Evolutionary conservation across 2,888 invertebrate species (phyloP).

Genomic region (Drosophila setosimentum): DNA sequence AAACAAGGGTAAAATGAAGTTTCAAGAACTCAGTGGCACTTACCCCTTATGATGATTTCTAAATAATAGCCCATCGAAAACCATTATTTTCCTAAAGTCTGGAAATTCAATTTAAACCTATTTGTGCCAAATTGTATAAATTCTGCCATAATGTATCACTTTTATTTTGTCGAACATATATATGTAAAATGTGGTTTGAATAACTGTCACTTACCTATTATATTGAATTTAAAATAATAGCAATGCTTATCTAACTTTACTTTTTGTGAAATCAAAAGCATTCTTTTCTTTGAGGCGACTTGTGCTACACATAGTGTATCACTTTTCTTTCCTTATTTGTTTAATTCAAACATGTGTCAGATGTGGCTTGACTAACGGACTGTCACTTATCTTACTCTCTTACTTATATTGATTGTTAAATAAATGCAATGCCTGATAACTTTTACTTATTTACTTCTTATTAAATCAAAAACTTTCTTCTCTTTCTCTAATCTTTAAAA

Average conservation of each 20-base stretch:
- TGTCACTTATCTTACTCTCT: background rate
- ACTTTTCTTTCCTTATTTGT: background rate
- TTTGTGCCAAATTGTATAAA: background rate
- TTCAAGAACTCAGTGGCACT: background rate
- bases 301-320: background rate
- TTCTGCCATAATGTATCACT: no score
- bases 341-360: background rate
- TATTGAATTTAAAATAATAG: no score
- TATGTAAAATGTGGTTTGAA: no score
- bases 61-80: background rate
- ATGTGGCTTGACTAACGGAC: background rate
- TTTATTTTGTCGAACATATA: no score
- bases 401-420: background rate
- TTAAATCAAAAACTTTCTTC: background rate
- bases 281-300: background rate
- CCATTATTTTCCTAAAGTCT: background rate
- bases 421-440: background rate
- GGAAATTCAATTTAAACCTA: background rate
- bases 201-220: no score
- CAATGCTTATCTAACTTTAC: no score
- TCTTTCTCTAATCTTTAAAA: background rate
- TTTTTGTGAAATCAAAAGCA: background rate
- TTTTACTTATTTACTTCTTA: background rate
- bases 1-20: background rate
- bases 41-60: conserved; percentile 59